These are phyloP conservation scores for Atrina japonica DNA, from an alignment of 2,888 invertebrate genomes.

Conservation along the genomic window DNA sequence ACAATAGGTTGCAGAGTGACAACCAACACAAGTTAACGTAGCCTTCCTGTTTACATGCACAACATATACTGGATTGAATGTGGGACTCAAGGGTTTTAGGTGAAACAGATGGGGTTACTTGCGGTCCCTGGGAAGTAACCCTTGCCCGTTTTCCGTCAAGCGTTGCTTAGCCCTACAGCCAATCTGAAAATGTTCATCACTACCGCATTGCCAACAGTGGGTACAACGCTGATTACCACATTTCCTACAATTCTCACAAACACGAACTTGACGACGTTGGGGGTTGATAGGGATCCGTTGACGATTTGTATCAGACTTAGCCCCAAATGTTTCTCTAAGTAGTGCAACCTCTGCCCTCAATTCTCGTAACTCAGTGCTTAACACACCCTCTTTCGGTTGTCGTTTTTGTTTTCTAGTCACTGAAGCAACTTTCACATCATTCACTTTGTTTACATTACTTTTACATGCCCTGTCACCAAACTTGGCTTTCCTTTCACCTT, in stretches of 20 bases:
- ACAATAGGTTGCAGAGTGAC: constrained; percentile 12
- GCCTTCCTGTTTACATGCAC: background rate
- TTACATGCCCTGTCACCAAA: background rate
- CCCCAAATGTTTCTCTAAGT: too few species aligned
- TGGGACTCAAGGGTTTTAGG: background rate
- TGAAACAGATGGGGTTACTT: constrained; percentile 27
- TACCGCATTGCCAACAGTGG: constrained; percentile 34
- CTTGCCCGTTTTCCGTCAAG: constrained; percentile 27
- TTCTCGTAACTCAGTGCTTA: constrained; percentile 10
- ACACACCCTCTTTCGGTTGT: constrained; percentile 20
- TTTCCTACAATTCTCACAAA: background rate
- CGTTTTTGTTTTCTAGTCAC: too few species aligned
- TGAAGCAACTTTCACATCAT: too few species aligned
- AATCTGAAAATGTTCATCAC: constrained; percentile 12
- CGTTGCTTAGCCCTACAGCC: constrained; percentile 20
- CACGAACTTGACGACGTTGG: background rate
- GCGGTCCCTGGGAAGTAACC: constrained; percentile 17
- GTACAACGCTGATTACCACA: constrained; percentile 2
- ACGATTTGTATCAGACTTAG: too few species aligned
- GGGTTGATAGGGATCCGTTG: too few species aligned
- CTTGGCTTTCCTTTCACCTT: constrained; percentile 20
- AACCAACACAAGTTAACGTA: background rate
- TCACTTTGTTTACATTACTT: too few species aligned
- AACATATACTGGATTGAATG: constrained; percentile 4
- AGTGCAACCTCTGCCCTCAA: constrained; percentile 21